Evolutionary conservation across 2,113 vertebrate genomes (phyloP).

Genomic region (Rhynchomys soricoides): DNA sequence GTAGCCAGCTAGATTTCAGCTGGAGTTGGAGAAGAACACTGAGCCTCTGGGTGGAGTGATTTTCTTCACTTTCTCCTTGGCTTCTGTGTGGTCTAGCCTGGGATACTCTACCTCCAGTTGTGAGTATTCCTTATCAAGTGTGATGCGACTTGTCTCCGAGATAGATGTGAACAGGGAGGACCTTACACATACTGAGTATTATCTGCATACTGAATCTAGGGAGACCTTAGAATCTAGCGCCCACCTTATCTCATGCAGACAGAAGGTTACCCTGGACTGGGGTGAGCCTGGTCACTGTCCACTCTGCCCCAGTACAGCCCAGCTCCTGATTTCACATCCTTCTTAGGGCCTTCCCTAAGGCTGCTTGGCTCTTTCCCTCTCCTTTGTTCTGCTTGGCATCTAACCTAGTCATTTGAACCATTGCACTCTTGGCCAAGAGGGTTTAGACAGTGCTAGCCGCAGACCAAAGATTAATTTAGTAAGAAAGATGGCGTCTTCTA

Average conservation of each 20-base stretch:
- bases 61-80: not conserved
- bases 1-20: not conserved
- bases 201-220: not conserved
- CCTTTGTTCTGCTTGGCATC: not conserved
- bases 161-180: not conserved
- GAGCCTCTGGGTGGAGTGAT: not conserved
- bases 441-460: not conserved
- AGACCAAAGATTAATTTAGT: not conserved
- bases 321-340: not conserved
- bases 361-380: not conserved
- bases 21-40: not conserved
- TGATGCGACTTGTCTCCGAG: not conserved
- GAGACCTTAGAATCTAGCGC: not conserved
- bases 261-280: no score
- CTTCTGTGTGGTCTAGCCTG: not conserved
- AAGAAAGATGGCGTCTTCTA: not conserved
- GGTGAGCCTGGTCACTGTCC: not conserved
- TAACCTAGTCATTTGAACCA: not conserved
- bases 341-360: not conserved
- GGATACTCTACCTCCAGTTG: not conserved
- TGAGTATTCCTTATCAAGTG: not conserved
- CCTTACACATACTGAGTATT: not conserved
- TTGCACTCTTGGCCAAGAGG: not conserved
- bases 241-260: rapidly evolving
- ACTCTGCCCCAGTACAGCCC: rapidly evolving